phyloP scores from a whole-genome alignment of 2,113 vertebrate species.

The Gyps fulvus region DNA sequence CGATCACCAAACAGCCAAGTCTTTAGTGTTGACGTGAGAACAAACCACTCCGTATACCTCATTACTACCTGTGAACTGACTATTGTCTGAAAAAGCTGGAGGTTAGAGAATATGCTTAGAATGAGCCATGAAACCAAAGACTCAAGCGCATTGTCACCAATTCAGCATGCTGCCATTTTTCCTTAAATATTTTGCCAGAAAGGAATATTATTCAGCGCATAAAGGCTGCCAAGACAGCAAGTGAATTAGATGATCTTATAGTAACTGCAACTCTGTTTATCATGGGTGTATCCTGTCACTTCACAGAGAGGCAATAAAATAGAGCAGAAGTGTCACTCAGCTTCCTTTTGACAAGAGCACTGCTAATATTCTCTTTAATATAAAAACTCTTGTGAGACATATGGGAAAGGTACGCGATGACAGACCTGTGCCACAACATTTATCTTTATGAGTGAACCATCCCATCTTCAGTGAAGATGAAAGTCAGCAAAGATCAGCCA shows the following conservation, averaged over 20 bases:
- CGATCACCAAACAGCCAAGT: background rate
- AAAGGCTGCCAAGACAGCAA: conserved; percentile 26
- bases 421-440: conserved; percentile 34
- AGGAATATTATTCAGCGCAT: conserved; percentile 11
- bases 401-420: background rate
- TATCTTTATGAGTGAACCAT: conserved; percentile 62
- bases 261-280: conserved; percentile 32
- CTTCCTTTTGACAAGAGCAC: background rate
- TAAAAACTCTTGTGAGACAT: conserved; percentile 33
- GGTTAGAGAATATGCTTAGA: conserved; percentile 21
- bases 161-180: conserved; percentile 28
- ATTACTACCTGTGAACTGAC: background rate
- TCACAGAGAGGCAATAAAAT: conserved; percentile 28
- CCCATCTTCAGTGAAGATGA: conserved; percentile 38
- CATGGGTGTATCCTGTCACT: conserved; percentile 36
- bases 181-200: conserved; percentile 46
- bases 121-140: conserved; percentile 8
- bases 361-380: conserved; percentile 18
- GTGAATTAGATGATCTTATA: conserved; percentile 42
- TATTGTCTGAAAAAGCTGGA: background rate
- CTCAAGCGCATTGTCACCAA: background rate
- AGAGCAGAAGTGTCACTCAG: background rate
- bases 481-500: conserved; percentile 44
- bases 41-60: background rate
- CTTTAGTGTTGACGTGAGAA: background rate